Base-by-base conservation (phyloP, 2,113 vertebrate species). In the Erythrocercus mccallii region DNA sequence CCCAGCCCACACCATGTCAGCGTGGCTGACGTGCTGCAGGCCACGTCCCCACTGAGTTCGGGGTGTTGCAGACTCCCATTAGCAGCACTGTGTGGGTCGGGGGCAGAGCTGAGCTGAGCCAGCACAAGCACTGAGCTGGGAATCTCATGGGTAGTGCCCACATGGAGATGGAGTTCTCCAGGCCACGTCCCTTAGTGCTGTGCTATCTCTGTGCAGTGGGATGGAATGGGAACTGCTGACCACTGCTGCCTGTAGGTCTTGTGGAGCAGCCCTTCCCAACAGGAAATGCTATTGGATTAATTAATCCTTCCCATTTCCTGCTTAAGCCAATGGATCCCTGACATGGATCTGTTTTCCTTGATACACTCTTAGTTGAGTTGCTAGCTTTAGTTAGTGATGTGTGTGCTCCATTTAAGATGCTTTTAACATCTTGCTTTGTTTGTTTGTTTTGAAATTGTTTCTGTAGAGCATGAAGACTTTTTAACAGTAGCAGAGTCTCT, bases 401-500 rank as follows among this genome's bases (percentile, higher is more conserved):
- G 6, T 65, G 17, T 66, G 30, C 83, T 76, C 30, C 4, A 4
- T 60, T 66, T 78, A 70, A 66, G 42, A 31, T 64, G 47, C 20
- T 44, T 74, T 47, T 71, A 68, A 88, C 1, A 0, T 50, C 15
- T 56, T 35, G n/a, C n/a, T n/a, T n/a, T n/a, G n/a, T n/a, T n/a
- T n/a, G n/a, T n/a, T n/a, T n/a, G 31, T 76, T 85, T 80, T 65
- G 33, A 69, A 90, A 62, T 62, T 74, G 19, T 85, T 45, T 45
- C 91, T 97, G 19, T 95, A 99, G 99, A 99, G 77, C 98, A 99
- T 27, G 99, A 99, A 86, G 99, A 99, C 93, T 99, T 98, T 96
- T 95, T 99, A 97, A 99, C 99, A 23, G 99, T 99, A 97, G 98
- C 99, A 37, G 98, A 99, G 95, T 99, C 99, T 68, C 95, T 99